A percentile compares a stretch with the other conserved stretches of the same genome.
phyloP scores from a whole-genome alignment of 2,888 invertebrate species.

The Andricus curvator region DNA sequence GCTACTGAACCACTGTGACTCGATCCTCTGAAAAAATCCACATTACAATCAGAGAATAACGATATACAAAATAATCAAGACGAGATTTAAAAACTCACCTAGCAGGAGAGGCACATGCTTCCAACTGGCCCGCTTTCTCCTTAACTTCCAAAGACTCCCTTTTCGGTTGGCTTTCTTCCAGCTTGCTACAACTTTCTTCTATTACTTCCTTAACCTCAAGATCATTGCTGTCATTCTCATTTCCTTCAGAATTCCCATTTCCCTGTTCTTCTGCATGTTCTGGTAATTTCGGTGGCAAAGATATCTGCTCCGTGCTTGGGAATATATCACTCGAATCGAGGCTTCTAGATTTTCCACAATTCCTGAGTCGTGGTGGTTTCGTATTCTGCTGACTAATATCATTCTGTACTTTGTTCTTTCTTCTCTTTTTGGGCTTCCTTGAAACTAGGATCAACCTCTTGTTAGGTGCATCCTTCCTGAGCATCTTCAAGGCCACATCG shows the following conservation, averaged over 20 bases:
- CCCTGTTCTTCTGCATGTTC: constrained; percentile 68
- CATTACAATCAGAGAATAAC: not conserved
- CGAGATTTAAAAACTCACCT: constrained; percentile 62
- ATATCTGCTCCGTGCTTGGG: constrained; percentile 79
- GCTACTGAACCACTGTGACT: constrained; percentile 73
- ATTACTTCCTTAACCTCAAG: constrained; percentile 41
- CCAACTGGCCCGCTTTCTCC: constrained; percentile 48
- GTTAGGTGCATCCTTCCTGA: constrained; percentile 86
- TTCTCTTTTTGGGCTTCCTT: constrained; percentile 80
- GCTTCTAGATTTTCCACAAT: constrained; percentile 90
- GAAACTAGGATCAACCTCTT: constrained; percentile 89
- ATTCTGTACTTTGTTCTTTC: constrained; percentile 65
- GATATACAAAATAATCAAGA: not conserved
- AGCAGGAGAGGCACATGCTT: constrained; percentile 63
- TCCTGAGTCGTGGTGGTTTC: constrained; percentile 81
- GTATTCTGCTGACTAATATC: constrained; percentile 66
- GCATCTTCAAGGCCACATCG: constrained; percentile 85
- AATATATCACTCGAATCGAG: constrained; percentile 91
- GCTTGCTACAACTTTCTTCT: constrained; percentile 46
- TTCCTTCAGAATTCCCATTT: constrained; percentile 48
- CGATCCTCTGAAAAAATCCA: constrained; percentile 63
- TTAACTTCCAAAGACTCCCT: constrained; percentile 46
- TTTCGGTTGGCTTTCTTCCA: constrained; percentile 48
- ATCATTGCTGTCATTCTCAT: constrained; percentile 32
- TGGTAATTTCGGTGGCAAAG: constrained; percentile 65